A percentile compares a stretch with the other conserved stretches of the same genome.
These are phyloP conservation scores for Hemichromis elongatus DNA, from an alignment of 2,113 vertebrate genomes.

Conservation along the genomic window DNA sequence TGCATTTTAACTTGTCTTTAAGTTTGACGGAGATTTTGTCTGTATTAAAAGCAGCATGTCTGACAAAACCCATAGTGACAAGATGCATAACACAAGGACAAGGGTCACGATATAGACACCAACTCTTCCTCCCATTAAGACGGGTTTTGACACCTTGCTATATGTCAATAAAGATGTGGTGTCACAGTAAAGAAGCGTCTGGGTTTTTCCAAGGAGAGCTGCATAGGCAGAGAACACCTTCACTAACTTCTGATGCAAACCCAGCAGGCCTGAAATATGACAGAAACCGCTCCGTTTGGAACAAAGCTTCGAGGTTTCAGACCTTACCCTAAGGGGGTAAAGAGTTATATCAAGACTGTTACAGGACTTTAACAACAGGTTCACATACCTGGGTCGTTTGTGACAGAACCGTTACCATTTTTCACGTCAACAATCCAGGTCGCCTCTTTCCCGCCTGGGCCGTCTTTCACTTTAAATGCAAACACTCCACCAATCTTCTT, in stretches of 20 bases:
- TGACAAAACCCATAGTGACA: neutral
- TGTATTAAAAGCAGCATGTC: neutral
- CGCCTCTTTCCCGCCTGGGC: constrained; percentile 84
- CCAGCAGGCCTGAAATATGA: neutral
- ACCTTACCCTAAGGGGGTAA: neutral
- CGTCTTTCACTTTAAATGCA: constrained; percentile 89
- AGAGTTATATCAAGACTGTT: neutral
- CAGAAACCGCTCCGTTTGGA: neutral
- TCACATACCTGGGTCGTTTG: constrained; percentile 76
- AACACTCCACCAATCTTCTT: constrained; percentile 92
- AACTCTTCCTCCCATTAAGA: neutral
- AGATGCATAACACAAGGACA: neutral
- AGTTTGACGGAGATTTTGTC: neutral
- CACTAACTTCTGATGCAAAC: neutral
- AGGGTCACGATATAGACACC: neutral
- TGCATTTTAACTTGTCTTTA: neutral
- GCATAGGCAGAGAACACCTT: neutral
- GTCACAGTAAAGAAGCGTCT: neutral
- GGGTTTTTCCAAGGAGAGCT: neutral
- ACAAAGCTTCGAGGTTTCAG: neutral
- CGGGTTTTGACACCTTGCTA: neutral
- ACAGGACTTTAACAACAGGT: neutral
- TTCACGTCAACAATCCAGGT: constrained; percentile 93
- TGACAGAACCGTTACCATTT: constrained; percentile 84
- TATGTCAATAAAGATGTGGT: neutral